These are phyloP conservation scores for Stenichneumon culpator DNA, from an alignment of 2,888 invertebrate genomes.

Conservation along the genomic window DNA sequence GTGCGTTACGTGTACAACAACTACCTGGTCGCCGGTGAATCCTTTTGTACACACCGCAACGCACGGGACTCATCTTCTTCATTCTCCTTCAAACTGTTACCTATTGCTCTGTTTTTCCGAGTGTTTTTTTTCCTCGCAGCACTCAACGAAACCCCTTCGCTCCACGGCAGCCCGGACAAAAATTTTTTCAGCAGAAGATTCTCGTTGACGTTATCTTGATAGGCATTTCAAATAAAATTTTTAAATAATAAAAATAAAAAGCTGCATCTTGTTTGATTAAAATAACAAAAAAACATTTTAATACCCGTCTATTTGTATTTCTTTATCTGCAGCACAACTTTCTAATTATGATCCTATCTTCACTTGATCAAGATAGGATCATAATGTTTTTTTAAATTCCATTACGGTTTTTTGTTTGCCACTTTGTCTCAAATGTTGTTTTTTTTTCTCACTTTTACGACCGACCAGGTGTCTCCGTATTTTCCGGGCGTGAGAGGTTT, in stretches of 20 bases:
- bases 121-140: slow-evolving; percentile 14
- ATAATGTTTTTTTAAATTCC: not conserved
- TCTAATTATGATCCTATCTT: not conserved
- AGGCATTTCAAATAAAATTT: not conserved
- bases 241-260: no score
- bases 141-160: not conserved
- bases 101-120: slow-evolving; percentile 51
- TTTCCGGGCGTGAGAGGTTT: slow-evolving; percentile 28
- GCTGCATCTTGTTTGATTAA: no score
- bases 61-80: slow-evolving; percentile 30
- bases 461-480: slow-evolving; percentile 5
- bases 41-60: slow-evolving; percentile 46
- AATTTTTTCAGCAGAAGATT: not conserved
- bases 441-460: not conserved
- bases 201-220: not conserved
- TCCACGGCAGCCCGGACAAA: not conserved
- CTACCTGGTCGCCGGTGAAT: slow-evolving; percentile 56
- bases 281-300: no score
- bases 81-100: slow-evolving; percentile 7
- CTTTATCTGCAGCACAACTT: not conserved
- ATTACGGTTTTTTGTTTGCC: not conserved
- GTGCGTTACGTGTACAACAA: slow-evolving; percentile 48
- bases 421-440: slow-evolving; percentile 2
- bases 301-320: not conserved
- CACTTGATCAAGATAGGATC: not conserved